Evolutionary conservation across 2,797 vertebrate species (phyloP).

Genomic region (Pelobates cultripes): DNA sequence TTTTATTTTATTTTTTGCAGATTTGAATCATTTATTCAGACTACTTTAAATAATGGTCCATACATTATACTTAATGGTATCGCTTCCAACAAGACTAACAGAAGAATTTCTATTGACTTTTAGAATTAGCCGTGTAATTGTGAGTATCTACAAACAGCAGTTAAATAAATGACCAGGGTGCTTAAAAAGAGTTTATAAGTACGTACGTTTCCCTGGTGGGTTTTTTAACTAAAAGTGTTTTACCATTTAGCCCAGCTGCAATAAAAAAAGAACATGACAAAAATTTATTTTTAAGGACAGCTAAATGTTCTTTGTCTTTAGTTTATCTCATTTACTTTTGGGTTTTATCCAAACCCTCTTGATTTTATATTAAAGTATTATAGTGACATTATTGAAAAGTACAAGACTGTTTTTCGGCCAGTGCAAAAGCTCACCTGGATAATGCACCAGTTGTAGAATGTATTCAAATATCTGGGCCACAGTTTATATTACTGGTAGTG

Average conservation of each 20-base stretch:
- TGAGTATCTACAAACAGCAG: slow-evolving; percentile 30
- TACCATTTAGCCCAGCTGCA: slow-evolving; percentile 18
- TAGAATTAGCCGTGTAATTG: slow-evolving; percentile 24
- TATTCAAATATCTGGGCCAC: no score
- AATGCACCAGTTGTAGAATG: no score
- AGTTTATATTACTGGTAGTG: no score
- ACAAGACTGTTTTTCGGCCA: neutral
- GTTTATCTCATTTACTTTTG: slow-evolving; percentile 1
- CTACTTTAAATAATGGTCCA: slow-evolving; percentile 1
- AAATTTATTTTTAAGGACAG: slow-evolving; percentile 10
- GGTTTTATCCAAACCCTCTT: slow-evolving; percentile 9
- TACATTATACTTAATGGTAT: slow-evolving; percentile 13
- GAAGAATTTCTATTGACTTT: slow-evolving; percentile 17
- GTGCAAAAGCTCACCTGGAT: neutral
- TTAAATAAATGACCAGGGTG: slow-evolving; percentile 34
- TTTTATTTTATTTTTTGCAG: neutral
- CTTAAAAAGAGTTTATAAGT: slow-evolving; percentile 33
- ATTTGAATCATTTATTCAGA: slow-evolving; percentile 23
- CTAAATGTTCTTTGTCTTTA: slow-evolving; percentile 22
- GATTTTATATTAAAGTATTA: slow-evolving; percentile 40
- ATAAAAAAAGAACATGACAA: slow-evolving; percentile 20
- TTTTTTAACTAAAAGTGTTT: slow-evolving; percentile 25
- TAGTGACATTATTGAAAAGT: slow-evolving; percentile 20
- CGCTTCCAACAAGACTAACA: slow-evolving; percentile 1
- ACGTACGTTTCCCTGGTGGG: neutral